These are phyloP conservation scores for Torymus texanus DNA, from an alignment of 2,888 invertebrate genomes.

Conservation along the genomic window DNA sequence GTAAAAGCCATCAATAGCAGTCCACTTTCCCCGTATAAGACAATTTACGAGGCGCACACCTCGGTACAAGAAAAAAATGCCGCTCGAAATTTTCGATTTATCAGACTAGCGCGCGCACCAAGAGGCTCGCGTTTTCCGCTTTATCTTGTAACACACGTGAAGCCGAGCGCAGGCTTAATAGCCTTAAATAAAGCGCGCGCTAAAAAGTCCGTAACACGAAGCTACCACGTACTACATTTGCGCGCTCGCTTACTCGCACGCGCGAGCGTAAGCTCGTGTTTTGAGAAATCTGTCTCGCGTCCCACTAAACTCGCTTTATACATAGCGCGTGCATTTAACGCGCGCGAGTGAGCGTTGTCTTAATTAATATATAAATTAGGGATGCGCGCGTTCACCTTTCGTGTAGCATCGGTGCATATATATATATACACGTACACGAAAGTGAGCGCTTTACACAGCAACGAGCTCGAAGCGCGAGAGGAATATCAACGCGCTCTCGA, in stretches of 20 bases:
- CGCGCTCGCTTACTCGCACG: too few species aligned
- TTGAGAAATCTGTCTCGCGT: constrained; percentile 30
- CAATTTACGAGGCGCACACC: constrained; percentile 8
- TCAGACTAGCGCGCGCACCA: constrained; percentile 30
- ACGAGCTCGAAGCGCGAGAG: not conserved
- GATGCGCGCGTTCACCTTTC: too few species aligned
- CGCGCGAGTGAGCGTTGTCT: constrained; percentile 11
- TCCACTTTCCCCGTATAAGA: constrained; percentile 5
- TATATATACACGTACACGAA: not conserved
- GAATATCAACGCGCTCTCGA: not conserved
- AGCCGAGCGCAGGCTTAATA: constrained; percentile 14
- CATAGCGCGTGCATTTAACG: constrained; percentile 10
- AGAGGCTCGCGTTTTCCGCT: constrained; percentile 8
- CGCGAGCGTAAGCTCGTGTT: constrained; percentile 1
- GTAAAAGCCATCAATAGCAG: constrained; percentile 9
- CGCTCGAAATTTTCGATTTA: constrained; percentile 29
- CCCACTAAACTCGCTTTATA: constrained; percentile 10
- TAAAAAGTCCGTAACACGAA: constrained; percentile 5
- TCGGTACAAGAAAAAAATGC: not conserved
- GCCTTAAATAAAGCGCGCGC: constrained; percentile 28
- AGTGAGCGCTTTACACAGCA: too few species aligned
- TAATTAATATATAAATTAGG: constrained; percentile 41
- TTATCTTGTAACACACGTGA: constrained; percentile 37
- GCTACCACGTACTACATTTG: not conserved
- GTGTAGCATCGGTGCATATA: too few species aligned